A percentile compares a stretch with the other conserved stretches of the same genome.
Conservation (phyloP, 2,113 vertebrate species). For the Syngnathus typhle region DNA sequence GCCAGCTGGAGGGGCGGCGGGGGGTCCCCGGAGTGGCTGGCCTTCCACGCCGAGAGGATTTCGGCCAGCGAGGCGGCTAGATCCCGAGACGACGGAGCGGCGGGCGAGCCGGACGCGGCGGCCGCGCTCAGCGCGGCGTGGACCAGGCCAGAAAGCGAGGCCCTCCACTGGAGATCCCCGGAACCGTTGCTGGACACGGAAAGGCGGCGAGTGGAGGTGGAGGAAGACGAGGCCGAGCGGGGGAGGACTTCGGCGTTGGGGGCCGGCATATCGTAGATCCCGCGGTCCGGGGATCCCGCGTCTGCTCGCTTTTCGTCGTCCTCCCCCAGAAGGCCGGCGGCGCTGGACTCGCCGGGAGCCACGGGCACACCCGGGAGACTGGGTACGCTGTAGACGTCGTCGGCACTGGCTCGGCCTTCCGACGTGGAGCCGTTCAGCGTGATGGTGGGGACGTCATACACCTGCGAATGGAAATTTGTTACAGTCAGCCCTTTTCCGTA, state of each 20-base stretch:
- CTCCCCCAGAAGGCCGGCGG: constrained; percentile 23
- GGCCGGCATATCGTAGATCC: constrained; percentile 83
- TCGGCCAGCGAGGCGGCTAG: constrained; percentile 69
- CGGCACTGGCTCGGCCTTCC: constrained; percentile 54
- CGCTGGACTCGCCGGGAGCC: constrained; percentile 55
- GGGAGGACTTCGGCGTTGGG: constrained; percentile 61
- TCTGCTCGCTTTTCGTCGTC: constrained; percentile 50
- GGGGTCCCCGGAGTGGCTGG: constrained; percentile 59
- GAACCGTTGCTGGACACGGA: constrained; percentile 74
- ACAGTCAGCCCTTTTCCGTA: neutral
- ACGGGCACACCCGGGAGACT: constrained; percentile 69
- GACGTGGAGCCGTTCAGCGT: constrained; percentile 49
- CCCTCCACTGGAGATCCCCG: constrained; percentile 69
- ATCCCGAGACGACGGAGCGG: constrained; percentile 58
- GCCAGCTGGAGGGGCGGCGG: constrained; percentile 65
- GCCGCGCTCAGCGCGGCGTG: constrained; percentile 60
- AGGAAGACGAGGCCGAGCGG: constrained; percentile 54
- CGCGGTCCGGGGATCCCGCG: constrained; percentile 58
- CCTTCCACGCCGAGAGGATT: constrained; percentile 72
- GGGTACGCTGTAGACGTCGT: constrained; percentile 74
- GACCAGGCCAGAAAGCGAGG: constrained; percentile 62
- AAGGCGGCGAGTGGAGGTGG: constrained; percentile 56
- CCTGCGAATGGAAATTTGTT: constrained; percentile 53
- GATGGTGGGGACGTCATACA: constrained; percentile 79
- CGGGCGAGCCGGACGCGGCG: constrained; percentile 36